A percentile compares a stretch with the other conserved stretches of the same genome.
Conservation (phyloP, 2,797 vertebrate species). For the Myripristis murdjan region DNA sequence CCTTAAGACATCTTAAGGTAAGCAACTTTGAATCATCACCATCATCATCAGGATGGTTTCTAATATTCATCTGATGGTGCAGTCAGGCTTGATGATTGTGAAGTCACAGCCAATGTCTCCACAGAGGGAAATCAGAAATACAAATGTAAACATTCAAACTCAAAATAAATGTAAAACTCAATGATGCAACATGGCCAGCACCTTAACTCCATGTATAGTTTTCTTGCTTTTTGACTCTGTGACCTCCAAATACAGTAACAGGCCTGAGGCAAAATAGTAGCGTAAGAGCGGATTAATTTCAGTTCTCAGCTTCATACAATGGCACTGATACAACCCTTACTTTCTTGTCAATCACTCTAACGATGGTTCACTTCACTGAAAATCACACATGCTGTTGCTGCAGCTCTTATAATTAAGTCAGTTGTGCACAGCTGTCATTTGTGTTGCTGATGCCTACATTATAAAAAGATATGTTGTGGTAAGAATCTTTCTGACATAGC, state of each 20-base stretch:
- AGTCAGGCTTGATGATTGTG: slow-evolving; percentile 31
- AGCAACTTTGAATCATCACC: slow-evolving; percentile 31
- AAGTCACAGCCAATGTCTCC: slow-evolving; percentile 8
- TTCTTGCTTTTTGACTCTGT: not conserved
- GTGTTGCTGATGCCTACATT: not conserved
- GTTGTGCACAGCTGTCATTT: not conserved
- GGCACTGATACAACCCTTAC: not conserved
- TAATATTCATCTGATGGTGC: slow-evolving; percentile 26
- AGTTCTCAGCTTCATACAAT: not conserved
- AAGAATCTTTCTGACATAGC: not conserved
- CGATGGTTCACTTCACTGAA: not conserved
- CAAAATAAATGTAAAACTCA: too few species aligned
- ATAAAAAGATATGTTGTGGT: not conserved
- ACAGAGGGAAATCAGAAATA: slow-evolving; percentile 9
- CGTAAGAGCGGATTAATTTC: not conserved
- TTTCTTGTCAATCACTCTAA: not conserved
- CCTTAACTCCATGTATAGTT: not conserved
- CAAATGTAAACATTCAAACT: not conserved
- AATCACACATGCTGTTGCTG: not conserved
- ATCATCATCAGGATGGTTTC: too few species aligned
- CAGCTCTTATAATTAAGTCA: not conserved
- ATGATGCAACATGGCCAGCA: too few species aligned
- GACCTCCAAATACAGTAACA: not conserved
- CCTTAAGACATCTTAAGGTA: too few species aligned
- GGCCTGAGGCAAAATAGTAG: not conserved